phyloP scores from a whole-genome alignment of 1,140 invertebrate genomes.

The Dreissena polymorpha region DNA sequence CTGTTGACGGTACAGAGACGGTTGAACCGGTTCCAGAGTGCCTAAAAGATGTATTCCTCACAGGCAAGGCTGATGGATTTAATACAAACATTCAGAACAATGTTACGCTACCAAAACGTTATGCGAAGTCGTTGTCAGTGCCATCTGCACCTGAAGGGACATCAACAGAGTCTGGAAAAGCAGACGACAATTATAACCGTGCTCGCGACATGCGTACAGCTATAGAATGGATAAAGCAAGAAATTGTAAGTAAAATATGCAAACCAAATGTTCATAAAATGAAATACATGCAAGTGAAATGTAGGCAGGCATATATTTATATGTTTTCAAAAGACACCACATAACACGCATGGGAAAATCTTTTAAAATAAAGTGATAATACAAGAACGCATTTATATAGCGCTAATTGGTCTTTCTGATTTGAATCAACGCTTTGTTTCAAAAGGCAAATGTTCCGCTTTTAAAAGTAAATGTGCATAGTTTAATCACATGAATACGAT shows the following conservation, averaged over 20 bases:
- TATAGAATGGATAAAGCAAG: constrained; percentile 70
- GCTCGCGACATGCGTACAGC: constrained; percentile 67
- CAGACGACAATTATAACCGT: constrained; percentile 42
- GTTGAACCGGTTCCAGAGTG: constrained; percentile 43
- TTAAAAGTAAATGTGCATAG: too few relatives aligned
- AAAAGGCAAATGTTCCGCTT: too few relatives aligned
- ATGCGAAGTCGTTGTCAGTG: constrained; percentile 33
- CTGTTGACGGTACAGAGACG: constrained; percentile 40
- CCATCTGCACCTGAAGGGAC: constrained; percentile 22
- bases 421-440: too few relatives aligned
- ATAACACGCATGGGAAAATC: too few relatives aligned
- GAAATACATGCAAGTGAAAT: too few relatives aligned
- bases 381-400: too few relatives aligned
- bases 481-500: too few relatives aligned
- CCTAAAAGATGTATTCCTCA: constrained; percentile 39
- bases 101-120: constrained; percentile 31
- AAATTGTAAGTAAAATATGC: constrained; percentile 65
- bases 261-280: too few relatives aligned
- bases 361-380: too few relatives aligned
- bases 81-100: constrained; percentile 13
- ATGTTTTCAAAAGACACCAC: too few relatives aligned
- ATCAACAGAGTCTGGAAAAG: background rate
- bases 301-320: too few relatives aligned
- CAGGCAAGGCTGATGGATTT: background rate
- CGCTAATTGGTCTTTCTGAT: too few relatives aligned